Base-by-base conservation (phyloP, 2,797 vertebrate species). In the Lerista edwardsae region DNA sequence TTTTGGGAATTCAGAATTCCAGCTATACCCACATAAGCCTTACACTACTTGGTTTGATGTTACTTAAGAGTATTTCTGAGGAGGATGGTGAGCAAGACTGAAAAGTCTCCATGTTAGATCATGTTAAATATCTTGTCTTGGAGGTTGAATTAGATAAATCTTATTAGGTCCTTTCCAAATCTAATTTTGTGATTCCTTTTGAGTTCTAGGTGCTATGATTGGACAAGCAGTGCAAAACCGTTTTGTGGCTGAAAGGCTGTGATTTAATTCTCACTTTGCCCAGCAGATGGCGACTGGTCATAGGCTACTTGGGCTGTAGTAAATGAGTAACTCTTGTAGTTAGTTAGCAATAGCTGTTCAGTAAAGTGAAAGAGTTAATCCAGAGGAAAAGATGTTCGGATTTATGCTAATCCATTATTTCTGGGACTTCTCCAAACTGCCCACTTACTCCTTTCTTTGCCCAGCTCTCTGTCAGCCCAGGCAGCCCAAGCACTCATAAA, bases 221-320 rank as follows among this genome's bases (percentile, higher is more conserved):
- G 21, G 34, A 11, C 44, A 36, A 67, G 5, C 19, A 51, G 36
- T 21, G 44, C 15, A 80, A 81, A 75, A 57, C 64, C 39, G 27
- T 77, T 62, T 36, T 39, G 19, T 31, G 65, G 55, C 23, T 64
- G 31, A 34, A 25, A 9, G 36, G 27, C 47, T 47, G 25, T 11
- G 39, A 82, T 89, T 90, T 86, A 86, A 90, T 91, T 80, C 68
- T 86, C 81, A 80, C 4, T 65, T 5, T 85, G 79, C 31, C 95
- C 95, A 94, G 92, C 83, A 96, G 95, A 84, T 95, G 95, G 95
- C 79, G 88, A 78, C 94, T 91, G 78, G 86, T 89, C 85, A 93
- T 75, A 91, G 51, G 82, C 80, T 27, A 25, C 79, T 88, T 62
- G 55, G 34, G 47, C n/a, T 2, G 55, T n/a, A 39, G 31, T 55